Percentiles rank a stretch among this genome's conserved stretches.
phyloP scores from a whole-genome alignment of 1,140 invertebrate species.

The Drosophila kanapiae region DNA sequence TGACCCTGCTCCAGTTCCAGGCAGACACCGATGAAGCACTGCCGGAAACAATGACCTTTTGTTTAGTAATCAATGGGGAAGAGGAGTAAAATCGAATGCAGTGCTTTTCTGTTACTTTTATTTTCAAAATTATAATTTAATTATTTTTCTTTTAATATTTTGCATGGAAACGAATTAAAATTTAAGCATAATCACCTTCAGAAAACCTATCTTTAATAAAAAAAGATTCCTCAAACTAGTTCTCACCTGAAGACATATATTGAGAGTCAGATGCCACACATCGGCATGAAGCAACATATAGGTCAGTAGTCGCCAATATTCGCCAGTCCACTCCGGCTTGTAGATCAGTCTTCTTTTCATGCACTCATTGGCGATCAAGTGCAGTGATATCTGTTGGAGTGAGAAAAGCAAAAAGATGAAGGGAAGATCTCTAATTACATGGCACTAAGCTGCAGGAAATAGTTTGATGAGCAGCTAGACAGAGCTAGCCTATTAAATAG shows the following conservation, averaged over 20 bases:
- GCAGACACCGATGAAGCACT: conserved; percentile 89
- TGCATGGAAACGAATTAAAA: too few species aligned
- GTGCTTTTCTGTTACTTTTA: not conserved
- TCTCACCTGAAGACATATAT: conserved; percentile 87
- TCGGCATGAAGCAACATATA: conserved; percentile 95
- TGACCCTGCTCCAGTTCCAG: conserved; percentile 94
- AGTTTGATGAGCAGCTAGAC: not conserved
- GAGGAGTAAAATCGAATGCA: not conserved
- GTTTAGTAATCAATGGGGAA: not conserved
- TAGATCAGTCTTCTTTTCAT: conserved; percentile 88
- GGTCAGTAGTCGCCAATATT: conserved; percentile 91
- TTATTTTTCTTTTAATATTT: too few species aligned
- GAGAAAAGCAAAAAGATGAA: conserved; percentile 7
- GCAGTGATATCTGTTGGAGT: conserved; percentile 86
- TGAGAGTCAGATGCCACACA: conserved; percentile 87
- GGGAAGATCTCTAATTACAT: conserved; percentile 32
- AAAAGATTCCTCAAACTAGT: not conserved
- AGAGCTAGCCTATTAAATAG: not conserved
- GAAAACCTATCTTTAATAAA: too few species aligned
- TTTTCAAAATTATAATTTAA: too few species aligned
- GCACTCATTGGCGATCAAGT: conserved; percentile 85
- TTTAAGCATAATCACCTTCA: too few species aligned
- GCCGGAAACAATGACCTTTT: conserved; percentile 61
- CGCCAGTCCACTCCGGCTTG: conserved; percentile 87
- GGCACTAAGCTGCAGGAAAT: conserved; percentile 8